Base-by-base conservation (phyloP, 2,797 vertebrate species). In the Melanotaenia boesemani region DNA sequence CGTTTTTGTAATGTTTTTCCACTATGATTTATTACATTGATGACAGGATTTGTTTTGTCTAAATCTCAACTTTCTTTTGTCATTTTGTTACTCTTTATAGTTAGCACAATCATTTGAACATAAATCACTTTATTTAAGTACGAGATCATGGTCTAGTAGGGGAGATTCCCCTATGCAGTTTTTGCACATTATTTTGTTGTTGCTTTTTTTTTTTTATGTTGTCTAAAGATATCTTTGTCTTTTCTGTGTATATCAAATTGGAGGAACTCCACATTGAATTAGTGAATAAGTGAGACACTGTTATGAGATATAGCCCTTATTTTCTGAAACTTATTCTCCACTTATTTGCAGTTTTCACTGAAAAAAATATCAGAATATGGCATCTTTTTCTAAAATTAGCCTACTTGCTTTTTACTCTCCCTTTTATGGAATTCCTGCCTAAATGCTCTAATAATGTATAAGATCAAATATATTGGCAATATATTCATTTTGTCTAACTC, bases 51-150 rank as follows among this genome's bases (percentile, higher is more conserved):
- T 13, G 87, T 73, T 66, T 74, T 71, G 76, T 62, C 79, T 76
- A 67, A 66, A 65, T 84, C 69, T 72, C 70, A 72, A 59, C 74
- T 0, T 65, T 15, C 44, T 79, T 12, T 81, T 86, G 16, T 80
- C 85, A 73, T 71, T 85, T 87, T 83, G 55, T 77, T 84, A 74
- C 81, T 59, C 63, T 87, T 84, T 88, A 32, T 74, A 70, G 34
- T 79, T 84, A 83, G 80, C 65, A 85, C 87, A 91, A 86, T 88
- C 86, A 79, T 88, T 83, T 80, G 58, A 62, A 73, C 68, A 67
- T 60, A 61, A 69, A 80, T 89, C 61, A 72, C 82, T 68, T 37
- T 81, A 70, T 88, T 75, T 79, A 82, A 89, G 85, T 89, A 86
- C 73, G 89, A 50, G 65, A 72, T 70, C 71, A 74, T 83, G 58